Base-by-base conservation (phyloP, 1,140 invertebrate genomes). In the Hycleus phaleratus region DNA sequence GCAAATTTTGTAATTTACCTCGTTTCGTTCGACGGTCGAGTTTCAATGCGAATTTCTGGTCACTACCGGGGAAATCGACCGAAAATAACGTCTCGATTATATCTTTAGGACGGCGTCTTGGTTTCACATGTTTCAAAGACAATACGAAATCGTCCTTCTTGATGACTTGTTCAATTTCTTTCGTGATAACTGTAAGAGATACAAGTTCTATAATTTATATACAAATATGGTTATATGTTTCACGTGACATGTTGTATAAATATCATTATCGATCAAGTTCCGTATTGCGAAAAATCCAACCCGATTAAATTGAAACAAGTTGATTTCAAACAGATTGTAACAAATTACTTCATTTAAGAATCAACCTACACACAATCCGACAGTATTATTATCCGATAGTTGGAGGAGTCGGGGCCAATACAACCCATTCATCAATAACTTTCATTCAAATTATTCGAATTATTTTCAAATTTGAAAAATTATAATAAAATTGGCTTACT, bases 11-110 rank as follows among this genome's bases (percentile, higher is more conserved):
- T 61, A 62, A 65, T 73, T 79, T 78, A 78, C 86, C 79, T 75
- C 79, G 73, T 68, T 84, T 83, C 3, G 77, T 73, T 46, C 76
- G 76, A 62, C 84, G 74, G 68, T 89, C 85, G 45, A 88, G 68
- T 59, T 84, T 77, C 44, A 88, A 71, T 11, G 79, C 74, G 65
- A 87, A 82, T 68, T 85, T 84, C 25, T 84, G 78, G 61, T 82
- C 78, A 4, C 79, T 68, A 49, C 77, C 76, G 3, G 78, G 77
- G 67, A 85, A 85, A 59, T 85, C 83, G 2, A 85, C 76, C 18
- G 81, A 79, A 26, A 87, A 77, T 0, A 89, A 71, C 1, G 82
- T 84, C 60, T 87, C 84, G 32, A 79, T 69, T 1, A 73, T 71
- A 24, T 72, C 73, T 43, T 74, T 72, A 24, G 74, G 66, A 53